These are phyloP conservation scores for Nymphicus hollandicus DNA, from an alignment of 2,113 vertebrate genomes.

Conservation along the genomic window DNA sequence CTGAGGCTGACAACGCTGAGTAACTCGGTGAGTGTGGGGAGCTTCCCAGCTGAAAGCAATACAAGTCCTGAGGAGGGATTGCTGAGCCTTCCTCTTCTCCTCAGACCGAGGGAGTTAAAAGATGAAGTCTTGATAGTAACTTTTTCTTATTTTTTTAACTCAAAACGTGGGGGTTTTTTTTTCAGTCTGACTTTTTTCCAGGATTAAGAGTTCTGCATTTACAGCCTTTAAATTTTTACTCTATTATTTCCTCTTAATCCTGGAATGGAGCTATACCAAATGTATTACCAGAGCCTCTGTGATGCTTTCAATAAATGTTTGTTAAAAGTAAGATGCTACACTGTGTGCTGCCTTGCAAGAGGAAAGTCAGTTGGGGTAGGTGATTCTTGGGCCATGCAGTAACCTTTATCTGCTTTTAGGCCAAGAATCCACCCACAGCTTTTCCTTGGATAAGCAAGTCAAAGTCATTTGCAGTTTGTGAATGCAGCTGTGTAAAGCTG, in stretches of 20 bases:
- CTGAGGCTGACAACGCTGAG: background rate
- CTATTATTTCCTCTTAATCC: background rate
- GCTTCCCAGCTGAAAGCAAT: conserved; percentile 66
- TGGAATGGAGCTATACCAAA: conserved; percentile 8
- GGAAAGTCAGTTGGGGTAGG: background rate
- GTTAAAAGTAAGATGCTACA: background rate
- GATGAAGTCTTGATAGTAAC: background rate
- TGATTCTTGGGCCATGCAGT: background rate
- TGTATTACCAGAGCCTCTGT: background rate
- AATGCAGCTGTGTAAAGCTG: rapidly evolving
- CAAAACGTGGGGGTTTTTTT: background rate
- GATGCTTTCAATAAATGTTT: background rate
- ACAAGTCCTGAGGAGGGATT: conserved; percentile 43
- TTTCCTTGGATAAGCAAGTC: background rate
- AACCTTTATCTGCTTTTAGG: background rate
- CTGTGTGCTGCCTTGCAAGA: background rate
- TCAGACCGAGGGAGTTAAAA: conserved; percentile 43
- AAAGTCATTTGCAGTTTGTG: background rate
- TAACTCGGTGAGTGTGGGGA: background rate
- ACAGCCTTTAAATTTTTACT: conserved; percentile 37
- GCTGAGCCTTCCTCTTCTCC: conserved; percentile 37
- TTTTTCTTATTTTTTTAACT: conserved; percentile 34
- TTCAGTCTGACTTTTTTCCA: background rate
- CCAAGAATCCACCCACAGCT: background rate
- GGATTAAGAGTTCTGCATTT: conserved; percentile 29